These are phyloP conservation scores for Neosilurus hyrtlii DNA, from an alignment of 2,797 vertebrate species.

Conservation along the genomic window DNA sequence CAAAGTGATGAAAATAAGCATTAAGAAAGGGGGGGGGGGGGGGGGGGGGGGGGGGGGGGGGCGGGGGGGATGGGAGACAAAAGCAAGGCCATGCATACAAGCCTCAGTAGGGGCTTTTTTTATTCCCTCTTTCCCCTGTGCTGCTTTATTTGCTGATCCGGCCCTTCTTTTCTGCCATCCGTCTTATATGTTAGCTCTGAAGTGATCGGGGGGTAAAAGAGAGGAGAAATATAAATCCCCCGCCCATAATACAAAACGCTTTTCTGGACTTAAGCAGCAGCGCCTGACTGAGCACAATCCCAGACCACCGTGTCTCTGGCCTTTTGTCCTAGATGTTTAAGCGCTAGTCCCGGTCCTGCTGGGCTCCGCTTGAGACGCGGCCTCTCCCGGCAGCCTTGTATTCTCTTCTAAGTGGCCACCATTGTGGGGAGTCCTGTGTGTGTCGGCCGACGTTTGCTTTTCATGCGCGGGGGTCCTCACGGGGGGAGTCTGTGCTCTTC, in stretches of 20 bases:
- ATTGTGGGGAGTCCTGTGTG: slow-evolving; percentile 65
- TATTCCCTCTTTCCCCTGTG: slow-evolving; percentile 4
- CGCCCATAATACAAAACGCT: slow-evolving; percentile 25
- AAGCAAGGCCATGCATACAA: slow-evolving; percentile 45
- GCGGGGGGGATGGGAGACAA: slow-evolving; percentile 41
- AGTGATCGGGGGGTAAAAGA: neutral
- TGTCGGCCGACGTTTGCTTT: slow-evolving; percentile 68
- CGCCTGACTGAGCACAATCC: slow-evolving; percentile 50
- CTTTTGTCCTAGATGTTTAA: slow-evolving; percentile 45
- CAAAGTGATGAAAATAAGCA: slow-evolving; percentile 99
- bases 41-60: too few species aligned
- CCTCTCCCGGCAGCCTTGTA: slow-evolving; percentile 59
- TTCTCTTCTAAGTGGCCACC: slow-evolving; percentile 73
- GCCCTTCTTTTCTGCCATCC: slow-evolving; percentile 28
- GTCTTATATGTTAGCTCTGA: slow-evolving; percentile 21
- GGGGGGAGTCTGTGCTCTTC: slow-evolving; percentile 55
- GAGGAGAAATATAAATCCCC: slow-evolving; percentile 3
- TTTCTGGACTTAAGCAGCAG: slow-evolving; percentile 36
- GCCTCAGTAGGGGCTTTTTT: slow-evolving; percentile 9
- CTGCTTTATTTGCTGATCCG: neutral
- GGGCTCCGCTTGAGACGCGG: slow-evolving; percentile 24
- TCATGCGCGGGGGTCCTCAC: slow-evolving; percentile 68
- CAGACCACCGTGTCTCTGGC: slow-evolving; percentile 48
- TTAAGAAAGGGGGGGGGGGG: slow-evolving; percentile 89
- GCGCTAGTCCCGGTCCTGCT: slow-evolving; percentile 33